phyloP scores from a whole-genome alignment of 2,113 vertebrate species.

The Sylvietta virens region DNA sequence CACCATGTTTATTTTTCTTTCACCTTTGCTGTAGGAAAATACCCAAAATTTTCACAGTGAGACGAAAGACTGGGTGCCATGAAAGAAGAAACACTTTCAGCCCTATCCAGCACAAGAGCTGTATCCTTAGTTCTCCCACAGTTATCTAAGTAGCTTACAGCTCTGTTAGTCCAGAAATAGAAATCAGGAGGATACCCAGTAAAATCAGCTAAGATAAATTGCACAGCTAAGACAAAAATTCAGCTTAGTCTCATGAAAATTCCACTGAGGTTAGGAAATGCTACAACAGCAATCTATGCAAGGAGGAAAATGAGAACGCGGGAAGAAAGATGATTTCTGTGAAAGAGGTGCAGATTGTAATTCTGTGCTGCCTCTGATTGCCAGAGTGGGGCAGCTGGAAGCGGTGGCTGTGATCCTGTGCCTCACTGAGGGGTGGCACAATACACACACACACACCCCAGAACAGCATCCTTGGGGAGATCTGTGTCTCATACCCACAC shows the following conservation, averaged over 20 bases:
- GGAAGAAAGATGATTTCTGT: not conserved
- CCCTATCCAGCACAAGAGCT: not conserved
- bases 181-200: not conserved
- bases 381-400: not conserved
- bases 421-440: not conserved
- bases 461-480: not conserved
- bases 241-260: not conserved
- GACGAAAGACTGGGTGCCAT: not conserved
- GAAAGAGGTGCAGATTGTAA: not conserved
- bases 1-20: not conserved
- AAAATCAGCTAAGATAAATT: not conserved
- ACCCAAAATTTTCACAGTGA: not conserved
- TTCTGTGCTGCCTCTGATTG: not conserved
- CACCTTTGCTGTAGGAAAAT: not conserved
- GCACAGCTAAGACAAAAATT: not conserved
- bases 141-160: not conserved
- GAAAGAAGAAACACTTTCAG: not conserved
- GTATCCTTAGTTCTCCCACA: not conserved
- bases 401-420: too few species aligned
- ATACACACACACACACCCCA: not conserved
- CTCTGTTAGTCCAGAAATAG: not conserved
- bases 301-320: not conserved
- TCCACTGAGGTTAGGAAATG: not conserved
- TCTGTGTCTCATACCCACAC: fast-evolving
- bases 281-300: not conserved